These are phyloP conservation scores for Mormyrops boulengeri DNA, from an alignment of 2,797 vertebrate species.

Conservation along the genomic window DNA sequence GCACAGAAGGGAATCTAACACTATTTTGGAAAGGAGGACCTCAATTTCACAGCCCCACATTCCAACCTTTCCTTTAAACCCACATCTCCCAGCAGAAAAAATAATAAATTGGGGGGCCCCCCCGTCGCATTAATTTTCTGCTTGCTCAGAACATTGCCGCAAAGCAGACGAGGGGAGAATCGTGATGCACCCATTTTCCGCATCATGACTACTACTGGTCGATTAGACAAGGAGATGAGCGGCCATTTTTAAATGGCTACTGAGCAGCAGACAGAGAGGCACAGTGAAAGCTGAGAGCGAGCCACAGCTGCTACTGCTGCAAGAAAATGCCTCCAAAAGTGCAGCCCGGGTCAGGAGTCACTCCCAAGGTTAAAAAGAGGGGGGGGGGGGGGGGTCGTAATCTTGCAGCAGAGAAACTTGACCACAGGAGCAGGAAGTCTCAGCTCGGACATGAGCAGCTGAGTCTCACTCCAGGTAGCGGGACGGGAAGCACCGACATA, in stretches of 20 bases:
- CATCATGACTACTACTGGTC: neutral
- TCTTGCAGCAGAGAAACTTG: neutral
- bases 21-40: neutral
- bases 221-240: constrained; percentile 3
- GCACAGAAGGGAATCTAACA: neutral
- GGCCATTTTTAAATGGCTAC: constrained; percentile 19
- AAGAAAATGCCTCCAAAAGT: neutral
- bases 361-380: neutral
- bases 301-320: neutral
- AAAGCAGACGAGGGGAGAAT: neutral
- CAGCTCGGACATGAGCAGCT: neutral
- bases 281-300: neutral
- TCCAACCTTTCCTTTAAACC: neutral
- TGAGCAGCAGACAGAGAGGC: neutral
- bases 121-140: neutral
- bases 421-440: neutral
- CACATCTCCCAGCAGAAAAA: neutral
- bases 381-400: neutral
- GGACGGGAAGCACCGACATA: neutral
- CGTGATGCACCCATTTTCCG: too few relatives aligned
- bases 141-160: neutral
- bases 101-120: too few relatives aligned
- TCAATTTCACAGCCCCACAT: neutral
- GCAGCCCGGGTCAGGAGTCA: neutral
- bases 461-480: neutral